Base-by-base conservation (phyloP, 1,140 invertebrate species). In the Sitophilus oryzae region DNA sequence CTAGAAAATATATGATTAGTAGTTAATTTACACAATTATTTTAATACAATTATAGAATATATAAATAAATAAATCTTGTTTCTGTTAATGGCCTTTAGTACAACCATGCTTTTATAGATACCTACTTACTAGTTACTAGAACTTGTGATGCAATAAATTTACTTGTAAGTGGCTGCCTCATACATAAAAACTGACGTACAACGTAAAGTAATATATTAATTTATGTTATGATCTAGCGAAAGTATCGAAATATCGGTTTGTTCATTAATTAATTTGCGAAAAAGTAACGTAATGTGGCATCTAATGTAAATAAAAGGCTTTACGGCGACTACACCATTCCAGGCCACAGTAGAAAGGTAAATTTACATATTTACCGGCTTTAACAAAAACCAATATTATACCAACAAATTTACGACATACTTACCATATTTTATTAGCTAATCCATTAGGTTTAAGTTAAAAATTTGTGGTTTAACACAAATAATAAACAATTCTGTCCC, bases 1-100 rank as follows among this genome's bases (percentile, higher is more conserved):
- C 95, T 91, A 69, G 60, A 81, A 55, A 59, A 50, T 48, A 52
- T 44, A 53, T n/a, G n/a, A 45, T 37, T 23, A 20, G 41, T 20
- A 9, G 22, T 51, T 47, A 40, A 45, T 43, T n/a, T 25, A 43
- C n/a, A n/a, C n/a, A 18, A 43, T 9, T 23, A 48, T 47, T 52
- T 38, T 43, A 46, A 43, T 20, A 52, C 19, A 42, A n/a, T 50
- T 21, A 43, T 21, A 25, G 44, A 49, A 35, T 35, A 41, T 40
- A 43, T 46, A 19, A 44, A 42, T 52, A n/a, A n/a, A n/a, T n/a
- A n/a, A n/a, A n/a, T n/a, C n/a, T n/a, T n/a, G n/a, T n/a, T n/a
- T n/a, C n/a, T n/a, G n/a, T n/a, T n/a, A n/a, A n/a, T n/a, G n/a
- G n/a, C n/a, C n/a, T n/a, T n/a, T n/a, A n/a, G n/a, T n/a, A n/a